Conservation (phyloP, 2,797 vertebrate genomes). For the Decapterus maruadsi region DNA sequence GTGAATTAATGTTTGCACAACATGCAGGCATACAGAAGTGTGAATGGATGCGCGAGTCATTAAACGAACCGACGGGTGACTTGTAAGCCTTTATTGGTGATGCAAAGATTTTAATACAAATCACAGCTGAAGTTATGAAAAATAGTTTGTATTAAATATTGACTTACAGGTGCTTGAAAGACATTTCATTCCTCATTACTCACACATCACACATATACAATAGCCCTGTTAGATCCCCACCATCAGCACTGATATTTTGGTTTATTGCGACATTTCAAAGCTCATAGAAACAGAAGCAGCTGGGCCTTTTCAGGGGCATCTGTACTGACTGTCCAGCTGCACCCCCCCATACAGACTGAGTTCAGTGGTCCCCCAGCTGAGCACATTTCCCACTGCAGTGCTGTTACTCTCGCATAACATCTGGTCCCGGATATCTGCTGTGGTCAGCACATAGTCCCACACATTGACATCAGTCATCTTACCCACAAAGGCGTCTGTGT, state of each 20-base stretch:
- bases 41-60: conserved; percentile 11
- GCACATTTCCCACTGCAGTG: conserved; percentile 79
- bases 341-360: conserved; percentile 86
- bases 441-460: conserved; percentile 86
- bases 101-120: conserved; percentile 57
- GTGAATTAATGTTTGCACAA: not conserved
- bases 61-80: conserved; percentile 35
- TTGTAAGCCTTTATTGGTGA: conserved; percentile 71
- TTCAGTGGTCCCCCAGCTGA: conserved; percentile 88
- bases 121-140: conserved; percentile 24
- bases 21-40: not conserved
- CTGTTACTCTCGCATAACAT: conserved; percentile 79
- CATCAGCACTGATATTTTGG: conserved; percentile 34
- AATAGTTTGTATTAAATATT: conserved; percentile 39
- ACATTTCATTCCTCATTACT: conserved; percentile 22
- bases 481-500: conserved; percentile 82
- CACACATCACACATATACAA: not conserved
- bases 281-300: conserved; percentile 14
- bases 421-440: conserved; percentile 77
- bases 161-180: conserved; percentile 23
- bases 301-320: conserved; percentile 76
- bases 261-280: conserved; percentile 26
- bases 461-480: conserved; percentile 86
- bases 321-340: conserved; percentile 84
- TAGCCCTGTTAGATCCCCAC: conserved; percentile 4